Conservation (phyloP, 1,140 invertebrate genomes). For the Teleogryllus occipitalis region DNA sequence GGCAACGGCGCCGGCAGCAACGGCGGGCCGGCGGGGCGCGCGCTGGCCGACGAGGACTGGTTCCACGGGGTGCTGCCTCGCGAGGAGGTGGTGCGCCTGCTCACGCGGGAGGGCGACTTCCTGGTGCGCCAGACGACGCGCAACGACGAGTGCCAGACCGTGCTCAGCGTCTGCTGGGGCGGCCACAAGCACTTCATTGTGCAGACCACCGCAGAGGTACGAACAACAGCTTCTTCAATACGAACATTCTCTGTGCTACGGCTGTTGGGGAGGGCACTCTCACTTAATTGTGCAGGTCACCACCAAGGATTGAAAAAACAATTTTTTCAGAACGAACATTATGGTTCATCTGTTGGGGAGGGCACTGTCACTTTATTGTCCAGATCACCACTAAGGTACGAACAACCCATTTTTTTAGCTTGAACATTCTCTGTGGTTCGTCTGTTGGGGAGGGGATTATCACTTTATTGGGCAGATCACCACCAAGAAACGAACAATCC, state of each 20-base stretch:
- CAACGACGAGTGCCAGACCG: constrained; percentile 86
- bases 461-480: too few species aligned
- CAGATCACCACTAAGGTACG: too few species aligned
- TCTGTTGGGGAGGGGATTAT: too few species aligned
- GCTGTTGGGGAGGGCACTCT: too few species aligned
- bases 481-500: too few species aligned
- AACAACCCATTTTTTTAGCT: too few species aligned
- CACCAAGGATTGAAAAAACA: too few species aligned
- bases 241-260: neutral
- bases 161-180: constrained; percentile 91
- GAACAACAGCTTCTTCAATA: neutral
- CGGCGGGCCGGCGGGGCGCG: constrained; percentile 14
- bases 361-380: too few species aligned
- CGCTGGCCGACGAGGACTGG: constrained; percentile 84
- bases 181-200: constrained; percentile 96
- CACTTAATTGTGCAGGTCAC: too few species aligned
- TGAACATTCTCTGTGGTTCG: too few species aligned
- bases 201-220: constrained; percentile 81
- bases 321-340: too few species aligned
- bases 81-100: constrained; percentile 87
- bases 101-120: constrained; percentile 86
- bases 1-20: neutral
- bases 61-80: constrained; percentile 94
- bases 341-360: too few species aligned
- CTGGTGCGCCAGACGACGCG: constrained; percentile 89